These are phyloP conservation scores for Labeo rohita DNA, from an alignment of 2,113 vertebrate genomes.

Conservation along the genomic window DNA sequence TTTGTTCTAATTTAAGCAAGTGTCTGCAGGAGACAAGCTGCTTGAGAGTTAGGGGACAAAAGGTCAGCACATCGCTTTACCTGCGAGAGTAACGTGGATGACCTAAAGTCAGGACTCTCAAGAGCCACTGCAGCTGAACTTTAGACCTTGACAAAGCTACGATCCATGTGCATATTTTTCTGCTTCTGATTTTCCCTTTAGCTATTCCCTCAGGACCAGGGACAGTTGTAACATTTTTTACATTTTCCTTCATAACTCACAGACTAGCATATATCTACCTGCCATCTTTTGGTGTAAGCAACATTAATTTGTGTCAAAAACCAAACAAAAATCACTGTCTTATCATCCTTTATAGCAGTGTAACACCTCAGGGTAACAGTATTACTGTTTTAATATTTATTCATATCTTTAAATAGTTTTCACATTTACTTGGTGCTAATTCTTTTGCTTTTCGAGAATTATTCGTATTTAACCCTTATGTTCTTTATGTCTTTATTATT, in stretches of 20 bases:
- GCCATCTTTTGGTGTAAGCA: neutral
- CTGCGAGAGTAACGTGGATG: slow-evolving; percentile 50
- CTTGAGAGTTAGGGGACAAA: slow-evolving; percentile 66
- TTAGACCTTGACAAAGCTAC: slow-evolving; percentile 43
- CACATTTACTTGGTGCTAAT: neutral
- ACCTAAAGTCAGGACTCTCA: slow-evolving; percentile 30
- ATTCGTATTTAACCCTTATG: neutral
- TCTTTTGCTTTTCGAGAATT: neutral
- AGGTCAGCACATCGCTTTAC: slow-evolving; percentile 64
- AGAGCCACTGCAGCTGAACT: slow-evolving; percentile 39
- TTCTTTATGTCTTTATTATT: neutral
- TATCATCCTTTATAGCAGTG: neutral
- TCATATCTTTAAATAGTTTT: neutral
- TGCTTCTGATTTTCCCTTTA: slow-evolving; percentile 9
- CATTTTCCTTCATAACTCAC: neutral
- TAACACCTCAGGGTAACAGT: neutral
- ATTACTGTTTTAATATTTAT: neutral
- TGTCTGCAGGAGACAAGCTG: slow-evolving; percentile 64
- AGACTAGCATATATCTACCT: neutral
- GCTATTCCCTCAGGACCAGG: neutral
- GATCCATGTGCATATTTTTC: slow-evolving; percentile 25
- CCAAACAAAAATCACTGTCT: neutral
- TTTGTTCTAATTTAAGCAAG: slow-evolving; percentile 62
- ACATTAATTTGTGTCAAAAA: neutral
- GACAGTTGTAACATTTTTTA: neutral